Base-by-base conservation (phyloP, 2,113 vertebrate species). In the Balaenoptera acutorostrata region DNA sequence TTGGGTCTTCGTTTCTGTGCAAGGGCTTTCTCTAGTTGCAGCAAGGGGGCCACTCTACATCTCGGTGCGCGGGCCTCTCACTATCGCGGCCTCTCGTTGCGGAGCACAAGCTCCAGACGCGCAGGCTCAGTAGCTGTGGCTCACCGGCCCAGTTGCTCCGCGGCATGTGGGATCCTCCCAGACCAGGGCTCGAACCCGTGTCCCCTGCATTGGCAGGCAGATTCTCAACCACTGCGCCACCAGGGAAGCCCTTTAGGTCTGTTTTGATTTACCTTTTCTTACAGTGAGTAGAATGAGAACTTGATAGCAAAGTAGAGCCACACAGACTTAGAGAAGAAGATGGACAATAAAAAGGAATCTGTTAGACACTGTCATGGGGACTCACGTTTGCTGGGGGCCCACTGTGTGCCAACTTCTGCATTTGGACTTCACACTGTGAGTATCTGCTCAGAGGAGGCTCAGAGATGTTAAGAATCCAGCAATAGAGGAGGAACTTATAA, bases 231-330 rank as follows among this genome's bases (percentile, higher is more conserved):
- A 39, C 39, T 39, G 39, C 39, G 39, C 39, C 39, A 39, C 39
- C 39, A 39, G 39, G 39, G 39, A 39, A 39, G 39, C 39, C 39
- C 39, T 72, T 91, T 29, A 92, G 15, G 12, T 64, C 20, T 88
- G 12, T 66, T 92, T 92, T 90, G 33, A 92, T 84, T 90, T 96
- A 68, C 46, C 44, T 93, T 88, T 90, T 89, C n/a, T 64, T 63
- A 36, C 1, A 71, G 29, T 39, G 8, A 66, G 5, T 44, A 44
- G 71, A 96, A 49, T 85, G 68, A 94, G 41, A 95, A 94, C 31
- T 36, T 84, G 3, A 36, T 57, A 87, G 69, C 52, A 71, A 90
- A 82, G 11, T 66, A 81, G 33, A 10, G 25, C 36, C 63, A 59
- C 10, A 63, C 33, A 63, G 80, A 52, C 4, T 33, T 80, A 57